Evolutionary conservation across 1,140 invertebrate species (phyloP).

Genomic region (Gonioctena quinquepunctata): DNA sequence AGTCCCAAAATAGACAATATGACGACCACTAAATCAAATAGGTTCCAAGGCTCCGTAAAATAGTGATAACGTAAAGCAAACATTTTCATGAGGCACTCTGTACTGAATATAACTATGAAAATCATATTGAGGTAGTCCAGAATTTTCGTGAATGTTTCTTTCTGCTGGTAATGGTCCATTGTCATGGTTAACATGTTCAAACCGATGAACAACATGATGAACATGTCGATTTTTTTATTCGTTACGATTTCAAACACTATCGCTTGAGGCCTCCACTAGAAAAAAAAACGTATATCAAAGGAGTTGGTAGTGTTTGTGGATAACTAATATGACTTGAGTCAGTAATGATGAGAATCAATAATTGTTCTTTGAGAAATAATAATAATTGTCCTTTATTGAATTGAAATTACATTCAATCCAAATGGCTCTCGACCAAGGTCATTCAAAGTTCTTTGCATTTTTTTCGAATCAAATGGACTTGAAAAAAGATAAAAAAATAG

Average conservation of each 20-base stretch:
- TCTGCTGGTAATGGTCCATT: slow-evolving; percentile 92
- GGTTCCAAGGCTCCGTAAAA: slow-evolving; percentile 99
- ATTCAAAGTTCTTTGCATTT: too few relatives aligned
- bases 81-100: slow-evolving; percentile 96
- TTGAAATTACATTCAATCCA: too few relatives aligned
- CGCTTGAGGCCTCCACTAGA: slow-evolving; percentile 92
- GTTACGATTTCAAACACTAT: slow-evolving; percentile 97
- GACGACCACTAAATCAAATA: slow-evolving; percentile 99
- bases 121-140: slow-evolving; percentile 92
- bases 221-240: slow-evolving; percentile 99
- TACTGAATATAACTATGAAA: slow-evolving; percentile 98
- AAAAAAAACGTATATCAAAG: too few relatives aligned
- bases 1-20: slow-evolving; percentile 97
- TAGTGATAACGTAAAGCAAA: slow-evolving; percentile 96
- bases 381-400: too few relatives aligned
- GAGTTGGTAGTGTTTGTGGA: too few relatives aligned
- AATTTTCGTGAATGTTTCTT: slow-evolving; percentile 77
- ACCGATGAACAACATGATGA: slow-evolving; percentile 98
- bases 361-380: too few relatives aligned
- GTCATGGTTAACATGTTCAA: slow-evolving; percentile 99
- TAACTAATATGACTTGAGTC: too few relatives aligned
- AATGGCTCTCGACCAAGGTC: too few relatives aligned
- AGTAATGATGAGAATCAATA: too few relatives aligned
- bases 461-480: too few relatives aligned
- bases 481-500: too few relatives aligned